Base-by-base conservation (phyloP, 2,113 vertebrate species). In the Oenanthe melanoleuca region DNA sequence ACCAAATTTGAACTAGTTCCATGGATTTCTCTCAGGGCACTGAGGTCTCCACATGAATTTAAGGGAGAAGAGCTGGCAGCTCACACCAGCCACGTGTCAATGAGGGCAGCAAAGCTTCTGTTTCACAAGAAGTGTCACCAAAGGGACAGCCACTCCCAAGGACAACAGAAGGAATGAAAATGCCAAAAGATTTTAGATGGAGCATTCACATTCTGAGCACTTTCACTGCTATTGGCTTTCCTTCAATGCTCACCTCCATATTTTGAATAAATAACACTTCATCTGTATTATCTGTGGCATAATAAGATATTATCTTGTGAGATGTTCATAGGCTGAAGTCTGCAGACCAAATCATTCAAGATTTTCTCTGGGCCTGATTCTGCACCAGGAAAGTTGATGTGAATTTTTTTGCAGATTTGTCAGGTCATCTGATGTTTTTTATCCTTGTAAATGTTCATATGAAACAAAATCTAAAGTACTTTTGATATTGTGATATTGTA, bases 401-500 rank as follows among this genome's bases (percentile, higher is more conserved):
- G 71, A 91, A 69, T 92, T 87, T 92, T 91, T 92, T 45, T 82
- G 75, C 45, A 13, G 50, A 45, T 89, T 82, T 80, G 9, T 59
- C 55, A 63, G 78, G 37, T 14, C 16, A 66, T 60, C 50, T 42
- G 33, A 42, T 70, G 56, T 50, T 86, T 86, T 91, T 95, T 89
- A 73, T 63, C 75, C 80, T 37, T 63, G 29, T 55, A 93, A 93
- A 52, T 47, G 47, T 37, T 89, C 78, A 13, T 34, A 66, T 23
- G 29, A 94, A 92, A 77, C 21, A 73, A 84, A 87, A 34, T 66
- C 86, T 37, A 52, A 96, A 86, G 63, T 53, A 63, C 38, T 66
- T 87, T 89, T 24, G 22, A 33, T 65, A 45, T 49, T 85, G 15
- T 52, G 26, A 52, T 28, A 52, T 52, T 17, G 40, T 13, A 33